phyloP scores from a whole-genome alignment of 2,888 invertebrate genomes.

The Shargacucullia verbasci region DNA sequence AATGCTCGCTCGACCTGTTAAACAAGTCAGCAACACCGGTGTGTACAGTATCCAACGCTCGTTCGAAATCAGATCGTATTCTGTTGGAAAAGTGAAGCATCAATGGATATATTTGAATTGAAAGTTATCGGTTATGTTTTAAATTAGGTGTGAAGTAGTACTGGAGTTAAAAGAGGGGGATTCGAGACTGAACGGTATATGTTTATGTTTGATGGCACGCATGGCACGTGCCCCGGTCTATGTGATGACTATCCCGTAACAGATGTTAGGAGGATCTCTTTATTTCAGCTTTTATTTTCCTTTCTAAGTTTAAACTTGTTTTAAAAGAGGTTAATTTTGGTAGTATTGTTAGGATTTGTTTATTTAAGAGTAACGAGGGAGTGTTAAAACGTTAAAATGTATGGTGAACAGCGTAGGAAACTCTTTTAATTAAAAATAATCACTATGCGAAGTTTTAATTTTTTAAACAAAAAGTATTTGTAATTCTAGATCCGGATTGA shows the following conservation, averaged over 20 bases:
- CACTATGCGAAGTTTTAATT: too few relatives aligned
- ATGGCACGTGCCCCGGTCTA: constrained; percentile 78
- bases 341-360: constrained; percentile 17
- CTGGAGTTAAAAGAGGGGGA: constrained; percentile 52
- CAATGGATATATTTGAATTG: constrained; percentile 62
- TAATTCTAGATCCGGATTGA: neutral
- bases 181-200: constrained; percentile 69
- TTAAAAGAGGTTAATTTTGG: constrained; percentile 41
- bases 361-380: constrained; percentile 11
- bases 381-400: neutral
- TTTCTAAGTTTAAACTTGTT: constrained; percentile 31
- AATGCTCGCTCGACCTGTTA: constrained; percentile 67
- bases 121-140: constrained; percentile 46
- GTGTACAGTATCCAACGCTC: constrained; percentile 72
- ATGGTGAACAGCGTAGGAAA: too few relatives aligned
- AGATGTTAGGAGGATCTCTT: constrained; percentile 70
- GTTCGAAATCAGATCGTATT: constrained; percentile 46
- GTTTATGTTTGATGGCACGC: constrained; percentile 72
- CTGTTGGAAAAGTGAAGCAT: constrained; percentile 36
- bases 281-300: constrained; percentile 58
- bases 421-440: too few relatives aligned
- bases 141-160: constrained; percentile 63
- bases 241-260: constrained; percentile 74
- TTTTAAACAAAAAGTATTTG: too few relatives aligned
- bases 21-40: constrained; percentile 54